These are phyloP conservation scores for Amphiduros pacificus DNA, from an alignment of 2,888 invertebrate species.

Conservation along the genomic window DNA sequence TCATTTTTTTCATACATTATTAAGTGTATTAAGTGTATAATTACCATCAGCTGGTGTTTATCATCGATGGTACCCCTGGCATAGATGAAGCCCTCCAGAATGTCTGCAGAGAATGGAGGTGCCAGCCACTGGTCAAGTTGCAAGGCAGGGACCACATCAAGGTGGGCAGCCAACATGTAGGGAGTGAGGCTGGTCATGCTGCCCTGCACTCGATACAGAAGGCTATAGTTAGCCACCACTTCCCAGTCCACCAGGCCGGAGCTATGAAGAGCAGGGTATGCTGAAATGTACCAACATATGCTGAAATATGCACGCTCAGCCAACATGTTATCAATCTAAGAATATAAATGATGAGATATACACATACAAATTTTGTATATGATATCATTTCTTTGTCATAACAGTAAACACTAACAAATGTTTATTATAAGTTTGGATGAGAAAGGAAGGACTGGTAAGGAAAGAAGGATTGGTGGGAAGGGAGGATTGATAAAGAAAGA, in stretches of 20 bases:
- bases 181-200: slow-evolving; percentile 54
- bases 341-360: too few relatives aligned
- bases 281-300: too few relatives aligned
- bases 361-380: too few relatives aligned
- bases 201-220: slow-evolving; percentile 61
- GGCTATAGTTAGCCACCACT: slow-evolving; percentile 56
- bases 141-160: slow-evolving; percentile 63
- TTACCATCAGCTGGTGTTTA: slow-evolving; percentile 62
- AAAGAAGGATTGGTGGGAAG: too few relatives aligned
- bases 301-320: too few relatives aligned
- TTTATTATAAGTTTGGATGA: too few relatives aligned
- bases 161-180: slow-evolving; percentile 62
- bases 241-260: slow-evolving; percentile 37
- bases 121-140: slow-evolving; percentile 42
- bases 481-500: too few relatives aligned
- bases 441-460: too few relatives aligned
- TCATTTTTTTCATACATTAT: neutral
- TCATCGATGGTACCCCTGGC: slow-evolving; percentile 64
- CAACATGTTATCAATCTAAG: too few relatives aligned
- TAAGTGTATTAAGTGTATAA: slow-evolving; percentile 5
- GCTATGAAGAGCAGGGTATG: slow-evolving; percentile 2
- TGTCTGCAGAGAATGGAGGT: slow-evolving; percentile 61
- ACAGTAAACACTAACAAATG: too few relatives aligned
- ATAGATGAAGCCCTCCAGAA: slow-evolving; percentile 61
- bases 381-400: too few relatives aligned